Evolutionary conservation across 1,140 invertebrate species (phyloP).

Genomic region (Neodiprion pinetum): DNA sequence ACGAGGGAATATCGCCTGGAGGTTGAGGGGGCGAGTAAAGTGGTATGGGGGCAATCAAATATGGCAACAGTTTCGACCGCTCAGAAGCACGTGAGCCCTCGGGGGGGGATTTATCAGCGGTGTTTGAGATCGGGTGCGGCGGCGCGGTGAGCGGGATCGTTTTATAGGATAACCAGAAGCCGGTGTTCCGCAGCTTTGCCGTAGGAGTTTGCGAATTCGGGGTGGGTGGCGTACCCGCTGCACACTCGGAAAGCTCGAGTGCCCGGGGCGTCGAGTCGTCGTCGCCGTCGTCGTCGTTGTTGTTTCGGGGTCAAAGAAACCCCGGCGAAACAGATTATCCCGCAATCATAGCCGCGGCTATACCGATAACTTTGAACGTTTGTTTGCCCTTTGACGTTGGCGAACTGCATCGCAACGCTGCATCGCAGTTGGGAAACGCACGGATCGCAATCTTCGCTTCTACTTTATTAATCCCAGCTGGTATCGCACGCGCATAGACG

Average conservation of each 20-base stretch:
- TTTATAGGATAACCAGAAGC: slow-evolving; percentile 55
- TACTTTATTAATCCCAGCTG: background rate
- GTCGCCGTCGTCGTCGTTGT: slow-evolving; percentile 26
- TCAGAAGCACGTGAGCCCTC: slow-evolving; percentile 58
- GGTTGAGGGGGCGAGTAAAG: slow-evolving; percentile 19
- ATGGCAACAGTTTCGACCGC: slow-evolving; percentile 59
- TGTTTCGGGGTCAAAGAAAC: slow-evolving; percentile 23
- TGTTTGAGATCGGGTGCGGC: slow-evolving; percentile 38
- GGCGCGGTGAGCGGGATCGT: slow-evolving; percentile 29
- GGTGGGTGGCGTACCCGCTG: no score
- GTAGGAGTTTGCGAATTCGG: background rate
- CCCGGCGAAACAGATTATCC: slow-evolving; percentile 59
- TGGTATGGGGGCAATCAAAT: slow-evolving; percentile 50
- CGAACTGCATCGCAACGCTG: no score
- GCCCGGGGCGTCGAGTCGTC: slow-evolving; percentile 24
- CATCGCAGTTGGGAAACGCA: no score
- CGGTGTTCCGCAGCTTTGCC: background rate
- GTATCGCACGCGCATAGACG: background rate
- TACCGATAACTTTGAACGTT: background rate
- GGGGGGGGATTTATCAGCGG: slow-evolving; percentile 53
- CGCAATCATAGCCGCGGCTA: slow-evolving; percentile 52
- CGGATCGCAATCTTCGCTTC: background rate
- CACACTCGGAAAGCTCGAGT: background rate
- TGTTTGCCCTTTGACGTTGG: background rate
- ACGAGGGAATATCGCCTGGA: background rate